These are phyloP conservation scores for Baronia brevicornis DNA, from an alignment of 2,888 invertebrate genomes.

Conservation along the genomic window DNA sequence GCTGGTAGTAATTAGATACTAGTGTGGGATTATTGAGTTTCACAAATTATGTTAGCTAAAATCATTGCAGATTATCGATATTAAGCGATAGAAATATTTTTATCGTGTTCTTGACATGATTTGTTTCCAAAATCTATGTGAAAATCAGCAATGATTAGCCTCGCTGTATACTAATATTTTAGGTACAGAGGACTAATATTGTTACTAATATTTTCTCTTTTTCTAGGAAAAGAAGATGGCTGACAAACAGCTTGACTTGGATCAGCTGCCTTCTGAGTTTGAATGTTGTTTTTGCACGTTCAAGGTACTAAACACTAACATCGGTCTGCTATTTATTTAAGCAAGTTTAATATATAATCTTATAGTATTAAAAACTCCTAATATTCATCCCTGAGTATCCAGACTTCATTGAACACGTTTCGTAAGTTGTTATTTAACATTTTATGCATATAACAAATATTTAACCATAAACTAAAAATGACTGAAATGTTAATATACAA, in stretches of 20 bases:
- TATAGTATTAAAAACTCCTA: constrained; percentile 7
- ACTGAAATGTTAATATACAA: no score
- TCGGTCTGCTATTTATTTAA: constrained; percentile 7
- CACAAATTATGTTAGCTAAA: constrained; percentile 3
- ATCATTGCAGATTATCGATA: constrained; percentile 9
- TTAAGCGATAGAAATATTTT: neutral
- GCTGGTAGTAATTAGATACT: constrained; percentile 4
- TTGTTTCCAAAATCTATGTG: neutral
- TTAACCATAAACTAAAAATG: no score
- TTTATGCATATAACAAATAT: no score
- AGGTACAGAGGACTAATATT: constrained; percentile 16
- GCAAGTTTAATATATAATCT: constrained; percentile 2
- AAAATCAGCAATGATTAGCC: constrained; percentile 16
- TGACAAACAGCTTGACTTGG: constrained; percentile 84
- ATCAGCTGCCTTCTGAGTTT: constrained; percentile 95
- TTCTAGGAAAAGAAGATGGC: constrained; percentile 82
- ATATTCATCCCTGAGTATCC: no score
- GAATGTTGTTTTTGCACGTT: constrained; percentile 98
- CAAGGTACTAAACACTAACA: constrained; percentile 83
- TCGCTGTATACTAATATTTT: constrained; percentile 9
- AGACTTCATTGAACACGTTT: no score
- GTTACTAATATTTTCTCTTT: constrained; percentile 60
- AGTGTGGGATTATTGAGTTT: constrained; percentile 1
- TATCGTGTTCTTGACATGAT: constrained; percentile 1
- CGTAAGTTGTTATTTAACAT: no score